These are phyloP conservation scores for Dasypus novemcinctus DNA, from an alignment of 2,113 vertebrate genomes.

Conservation along the genomic window DNA sequence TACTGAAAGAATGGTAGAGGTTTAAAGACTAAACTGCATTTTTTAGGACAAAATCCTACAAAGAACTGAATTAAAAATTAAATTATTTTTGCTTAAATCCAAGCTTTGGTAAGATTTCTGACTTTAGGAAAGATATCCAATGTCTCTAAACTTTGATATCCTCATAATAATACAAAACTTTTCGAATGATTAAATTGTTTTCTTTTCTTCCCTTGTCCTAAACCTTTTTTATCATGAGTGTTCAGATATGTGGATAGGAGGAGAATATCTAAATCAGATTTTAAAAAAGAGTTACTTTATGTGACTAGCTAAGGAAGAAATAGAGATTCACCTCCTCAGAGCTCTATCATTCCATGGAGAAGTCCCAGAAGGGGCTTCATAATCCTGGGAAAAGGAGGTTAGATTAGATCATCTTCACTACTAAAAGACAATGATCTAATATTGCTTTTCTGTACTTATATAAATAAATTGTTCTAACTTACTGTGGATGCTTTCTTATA, in stretches of 20 bases:
- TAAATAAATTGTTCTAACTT: neutral
- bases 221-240: neutral
- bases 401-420: neutral
- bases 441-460: neutral
- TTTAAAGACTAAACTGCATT: neutral
- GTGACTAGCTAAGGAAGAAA: neutral
- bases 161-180: neutral
- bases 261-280: neutral
- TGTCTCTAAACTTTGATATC: neutral
- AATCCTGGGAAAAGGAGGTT: neutral
- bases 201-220: neutral
- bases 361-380: neutral
- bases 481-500: neutral
- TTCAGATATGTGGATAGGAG: neutral
- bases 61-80: neutral
- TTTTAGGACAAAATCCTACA: neutral
- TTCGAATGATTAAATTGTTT: neutral
- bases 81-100: neutral
- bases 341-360: neutral
- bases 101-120: neutral
- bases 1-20: neutral
- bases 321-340: accelerated
- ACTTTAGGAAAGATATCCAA: neutral
- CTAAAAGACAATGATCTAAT: neutral
- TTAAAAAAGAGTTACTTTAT: neutral